phyloP scores from a whole-genome alignment of 37 sponge, comb jelly and placozoan genomes.

The Beroe forskalii region DNA sequence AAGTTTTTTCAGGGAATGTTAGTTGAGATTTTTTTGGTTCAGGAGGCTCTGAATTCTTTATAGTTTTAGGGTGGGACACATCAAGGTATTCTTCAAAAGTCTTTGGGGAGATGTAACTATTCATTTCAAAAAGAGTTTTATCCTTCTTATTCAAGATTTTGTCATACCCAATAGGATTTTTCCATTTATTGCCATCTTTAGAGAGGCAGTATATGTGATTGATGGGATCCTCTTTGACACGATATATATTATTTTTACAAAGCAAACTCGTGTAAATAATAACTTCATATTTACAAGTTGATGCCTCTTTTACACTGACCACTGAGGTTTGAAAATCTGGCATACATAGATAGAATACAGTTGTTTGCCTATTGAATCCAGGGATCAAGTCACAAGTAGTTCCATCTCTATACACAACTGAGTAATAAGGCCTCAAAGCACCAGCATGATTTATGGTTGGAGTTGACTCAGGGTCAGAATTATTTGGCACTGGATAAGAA shows the following conservation, averaged over 20 bases:
- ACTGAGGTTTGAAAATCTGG: conserved; percentile 57
- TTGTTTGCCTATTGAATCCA: conserved; percentile 40
- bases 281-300: conserved; percentile 48
- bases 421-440: conserved; percentile 42
- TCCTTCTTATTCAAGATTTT: not conserved
- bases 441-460: conserved; percentile 57
- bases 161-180: conserved; percentile 4
- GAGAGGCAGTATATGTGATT: conserved; percentile 61
- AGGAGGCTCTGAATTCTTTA: not conserved
- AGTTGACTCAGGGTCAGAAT: not conserved
- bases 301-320: conserved; percentile 47
- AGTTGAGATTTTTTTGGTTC: conserved; percentile 51
- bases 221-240: conserved; percentile 45
- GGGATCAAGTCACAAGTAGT: conserved; percentile 46
- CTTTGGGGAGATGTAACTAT: not conserved
- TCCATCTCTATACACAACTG: conserved; percentile 37
- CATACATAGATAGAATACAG: conserved; percentile 56
- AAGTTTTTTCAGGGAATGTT: conserved; percentile 14
- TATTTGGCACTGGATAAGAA: not conserved
- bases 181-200: conserved; percentile 39
- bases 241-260: conserved; percentile 18
- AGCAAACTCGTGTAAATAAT: conserved; percentile 42
- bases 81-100: not conserved
- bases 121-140: not conserved
- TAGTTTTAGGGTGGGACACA: conserved; percentile 16